phyloP scores from a whole-genome alignment of 2,888 invertebrate genomes.

The Drosophila mimica region DNA sequence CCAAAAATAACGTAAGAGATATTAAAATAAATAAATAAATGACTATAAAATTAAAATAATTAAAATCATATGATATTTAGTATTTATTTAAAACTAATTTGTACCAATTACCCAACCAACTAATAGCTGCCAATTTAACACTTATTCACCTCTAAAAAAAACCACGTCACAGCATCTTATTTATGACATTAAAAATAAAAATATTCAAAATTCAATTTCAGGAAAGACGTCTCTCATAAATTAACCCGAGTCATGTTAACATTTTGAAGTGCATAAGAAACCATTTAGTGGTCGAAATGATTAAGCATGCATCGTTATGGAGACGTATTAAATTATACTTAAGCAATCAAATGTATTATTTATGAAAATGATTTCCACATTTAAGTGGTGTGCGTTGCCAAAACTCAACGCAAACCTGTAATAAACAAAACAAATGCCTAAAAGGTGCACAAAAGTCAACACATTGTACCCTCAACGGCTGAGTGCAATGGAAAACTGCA shows the following conservation, averaged over 20 bases:
- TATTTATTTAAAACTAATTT: background rate
- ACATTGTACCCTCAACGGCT: slow-evolving; percentile 11
- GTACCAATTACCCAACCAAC: background rate
- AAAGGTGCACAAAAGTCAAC: slow-evolving; percentile 37
- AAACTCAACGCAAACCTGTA: slow-evolving; percentile 40
- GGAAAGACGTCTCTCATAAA: background rate
- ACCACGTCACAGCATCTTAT: background rate
- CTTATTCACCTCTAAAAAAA: background rate
- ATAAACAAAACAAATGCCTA: slow-evolving; percentile 25
- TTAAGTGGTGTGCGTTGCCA: slow-evolving; percentile 46
- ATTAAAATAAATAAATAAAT: background rate
- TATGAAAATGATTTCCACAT: slow-evolving; percentile 34
- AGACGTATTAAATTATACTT: background rate
- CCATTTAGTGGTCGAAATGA: background rate
- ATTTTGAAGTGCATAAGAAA: background rate
- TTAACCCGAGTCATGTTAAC: background rate
- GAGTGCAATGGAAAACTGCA: slow-evolving; percentile 22
- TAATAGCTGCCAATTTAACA: background rate
- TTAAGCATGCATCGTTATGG: background rate
- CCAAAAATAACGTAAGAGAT: background rate
- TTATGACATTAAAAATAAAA: background rate
- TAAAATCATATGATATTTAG: background rate
- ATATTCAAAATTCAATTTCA: too few species aligned
- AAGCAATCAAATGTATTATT: background rate
- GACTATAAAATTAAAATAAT: background rate